Percentiles rank a stretch among this genome's conserved stretches.
Evolutionary conservation across 2,797 vertebrate species (phyloP).

Genomic region (Erpetoichthys calabaricus): DNA sequence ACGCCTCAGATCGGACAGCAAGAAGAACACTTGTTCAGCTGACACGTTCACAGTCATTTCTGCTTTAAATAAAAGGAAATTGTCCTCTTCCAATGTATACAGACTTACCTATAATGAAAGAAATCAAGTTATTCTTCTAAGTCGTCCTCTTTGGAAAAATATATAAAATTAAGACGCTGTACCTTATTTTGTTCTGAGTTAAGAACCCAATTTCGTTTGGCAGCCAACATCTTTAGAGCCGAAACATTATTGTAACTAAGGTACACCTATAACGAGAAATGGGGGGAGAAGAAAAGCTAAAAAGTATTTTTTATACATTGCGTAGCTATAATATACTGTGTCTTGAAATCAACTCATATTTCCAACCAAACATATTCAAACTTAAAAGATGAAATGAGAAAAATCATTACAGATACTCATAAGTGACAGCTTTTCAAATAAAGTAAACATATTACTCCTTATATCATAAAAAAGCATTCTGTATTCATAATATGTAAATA

Average conservation of each 20-base stretch:
- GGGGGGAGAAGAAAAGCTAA: conserved; percentile 3
- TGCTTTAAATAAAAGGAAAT: conserved; percentile 74
- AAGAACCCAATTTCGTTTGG: conserved; percentile 73
- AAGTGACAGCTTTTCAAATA: no score
- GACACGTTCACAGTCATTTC: conserved; percentile 61
- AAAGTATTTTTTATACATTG: not conserved
- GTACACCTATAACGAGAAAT: conserved; percentile 59
- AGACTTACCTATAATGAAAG: conserved; percentile 55
- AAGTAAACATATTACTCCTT: no score
- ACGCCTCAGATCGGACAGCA: conserved; percentile 73
- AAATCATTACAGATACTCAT: no score
- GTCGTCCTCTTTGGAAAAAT: not conserved
- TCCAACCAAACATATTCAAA: no score
- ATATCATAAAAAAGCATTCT: no score
- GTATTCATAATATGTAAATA: no score
- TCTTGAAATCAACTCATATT: no score
- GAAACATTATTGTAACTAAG: conserved; percentile 94
- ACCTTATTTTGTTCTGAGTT: conserved; percentile 79
- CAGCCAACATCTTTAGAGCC: conserved; percentile 75
- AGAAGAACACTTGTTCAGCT: conserved; percentile 58
- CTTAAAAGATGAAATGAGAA: no score
- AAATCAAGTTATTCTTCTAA: not conserved
- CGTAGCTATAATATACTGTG: no score
- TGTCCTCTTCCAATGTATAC: conserved; percentile 83
- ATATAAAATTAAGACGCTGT: not conserved